Conservation (phyloP, 2,888 invertebrate genomes). For the Agrypnus murinus region DNA sequence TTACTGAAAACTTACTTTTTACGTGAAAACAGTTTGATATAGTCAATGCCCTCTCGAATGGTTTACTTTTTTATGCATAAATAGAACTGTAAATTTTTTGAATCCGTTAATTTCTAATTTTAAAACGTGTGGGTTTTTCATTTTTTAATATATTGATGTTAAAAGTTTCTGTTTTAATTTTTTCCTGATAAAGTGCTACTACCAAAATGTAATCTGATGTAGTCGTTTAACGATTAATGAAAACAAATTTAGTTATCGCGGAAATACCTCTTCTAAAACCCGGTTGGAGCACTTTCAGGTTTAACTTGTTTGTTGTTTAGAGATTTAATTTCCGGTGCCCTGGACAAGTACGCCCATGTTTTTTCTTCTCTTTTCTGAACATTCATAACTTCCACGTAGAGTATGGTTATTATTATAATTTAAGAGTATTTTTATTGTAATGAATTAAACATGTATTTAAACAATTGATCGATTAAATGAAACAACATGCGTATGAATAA, state of each 20-base stretch:
- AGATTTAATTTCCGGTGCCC: slow-evolving; percentile 21
- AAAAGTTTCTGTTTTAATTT: slow-evolving; percentile 2
- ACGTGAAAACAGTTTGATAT: slow-evolving; percentile 4
- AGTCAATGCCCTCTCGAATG: slow-evolving; percentile 21
- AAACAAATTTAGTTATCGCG: slow-evolving; percentile 6
- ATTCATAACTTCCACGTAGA: slow-evolving; percentile 23
- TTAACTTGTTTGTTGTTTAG: neutral
- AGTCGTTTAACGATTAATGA: neutral
- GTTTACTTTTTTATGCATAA: neutral
- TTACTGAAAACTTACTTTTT: too few species aligned
- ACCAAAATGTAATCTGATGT: neutral
- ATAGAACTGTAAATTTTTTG: slow-evolving; percentile 8
- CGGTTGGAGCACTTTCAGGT: neutral
- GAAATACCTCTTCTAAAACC: slow-evolving; percentile 8
- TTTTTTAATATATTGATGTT: neutral
- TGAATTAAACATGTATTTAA: slow-evolving; percentile 28
- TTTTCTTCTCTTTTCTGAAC: too few species aligned
- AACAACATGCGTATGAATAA: neutral
- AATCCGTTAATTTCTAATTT: slow-evolving; percentile 15
- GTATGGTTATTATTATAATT: neutral
- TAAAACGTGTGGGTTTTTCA: neutral
- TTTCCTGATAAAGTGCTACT: too few species aligned
- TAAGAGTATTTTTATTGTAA: slow-evolving; percentile 20
- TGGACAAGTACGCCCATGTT: slow-evolving; percentile 19
- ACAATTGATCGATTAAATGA: slow-evolving; percentile 26